Conservation (phyloP, 1,140 invertebrate genomes). For the Nixonia krombeini region DNA sequence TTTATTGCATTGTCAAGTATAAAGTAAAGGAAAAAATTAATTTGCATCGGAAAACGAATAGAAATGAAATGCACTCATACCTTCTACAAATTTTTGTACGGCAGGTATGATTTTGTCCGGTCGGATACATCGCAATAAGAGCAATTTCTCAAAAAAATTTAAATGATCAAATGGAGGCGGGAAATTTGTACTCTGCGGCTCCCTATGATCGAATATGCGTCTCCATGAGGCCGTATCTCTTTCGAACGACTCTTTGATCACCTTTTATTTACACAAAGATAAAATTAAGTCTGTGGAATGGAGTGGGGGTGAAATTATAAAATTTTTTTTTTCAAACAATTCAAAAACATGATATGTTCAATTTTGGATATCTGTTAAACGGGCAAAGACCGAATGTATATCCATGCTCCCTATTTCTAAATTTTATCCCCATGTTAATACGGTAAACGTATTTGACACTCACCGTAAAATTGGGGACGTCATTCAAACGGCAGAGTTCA, state of each 20-base stretch:
- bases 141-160: slow-evolving; percentile 82
- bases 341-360: too few species aligned
- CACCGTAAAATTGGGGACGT: slow-evolving; percentile 73
- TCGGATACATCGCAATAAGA: slow-evolving; percentile 86
- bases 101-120: slow-evolving; percentile 92
- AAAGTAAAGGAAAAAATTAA: too few species aligned
- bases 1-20: slow-evolving; percentile 10
- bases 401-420: too few species aligned
- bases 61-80: too few species aligned
- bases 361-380: too few species aligned
- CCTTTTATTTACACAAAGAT: too few species aligned
- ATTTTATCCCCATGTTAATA: too few species aligned
- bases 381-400: too few species aligned
- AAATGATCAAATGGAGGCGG: slow-evolving; percentile 82
- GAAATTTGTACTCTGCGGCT: slow-evolving; percentile 79
- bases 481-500: slow-evolving; percentile 82
- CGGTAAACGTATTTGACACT: slow-evolving; percentile 34
- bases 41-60: too few species aligned
- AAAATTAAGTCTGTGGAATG: too few species aligned
- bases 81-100: slow-evolving; percentile 82
- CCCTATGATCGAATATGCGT: slow-evolving; percentile 78
- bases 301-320: too few species aligned
- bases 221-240: slow-evolving; percentile 80
- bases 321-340: too few species aligned
- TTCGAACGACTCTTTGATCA: slow-evolving; percentile 76